Percentiles rank a stretch among this genome's conserved stretches.
phyloP scores from a whole-genome alignment of 2,888 invertebrate species.

The Zhengitettix transpicula region DNA sequence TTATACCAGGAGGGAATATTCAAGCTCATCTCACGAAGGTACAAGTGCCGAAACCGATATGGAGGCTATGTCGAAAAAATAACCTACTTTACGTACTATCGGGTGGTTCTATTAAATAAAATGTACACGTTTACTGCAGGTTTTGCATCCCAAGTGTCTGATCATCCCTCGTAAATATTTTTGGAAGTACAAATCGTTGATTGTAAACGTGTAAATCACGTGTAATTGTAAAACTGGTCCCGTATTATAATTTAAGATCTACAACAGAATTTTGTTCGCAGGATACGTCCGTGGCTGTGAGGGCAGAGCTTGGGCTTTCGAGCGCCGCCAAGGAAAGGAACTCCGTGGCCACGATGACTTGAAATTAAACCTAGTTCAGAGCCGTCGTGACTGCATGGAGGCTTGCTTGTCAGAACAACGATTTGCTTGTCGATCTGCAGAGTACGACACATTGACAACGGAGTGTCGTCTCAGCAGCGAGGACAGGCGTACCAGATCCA shows the following conservation, averaged over 20 bases:
- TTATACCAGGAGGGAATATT: too few relatives aligned
- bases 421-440: slow-evolving; percentile 29
- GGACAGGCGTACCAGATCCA: slow-evolving; percentile 28
- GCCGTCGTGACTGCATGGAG: slow-evolving; percentile 32
- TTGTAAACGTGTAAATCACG: too few relatives aligned
- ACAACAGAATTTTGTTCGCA: background rate
- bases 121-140: too few relatives aligned
- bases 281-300: slow-evolving; percentile 19
- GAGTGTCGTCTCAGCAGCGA: slow-evolving; percentile 30
- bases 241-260: background rate
- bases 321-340: slow-evolving; percentile 30
- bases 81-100: too few relatives aligned
- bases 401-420: slow-evolving; percentile 25
- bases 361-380: slow-evolving; percentile 25
- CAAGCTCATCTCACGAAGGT: too few relatives aligned
- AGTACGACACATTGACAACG: slow-evolving; percentile 29
- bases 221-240: too few relatives aligned
- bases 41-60: too few relatives aligned
- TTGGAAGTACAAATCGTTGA: too few relatives aligned
- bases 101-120: too few relatives aligned
- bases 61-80: too few relatives aligned
- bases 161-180: too few relatives aligned
- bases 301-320: slow-evolving; percentile 30
- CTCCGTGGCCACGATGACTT: slow-evolving; percentile 28
- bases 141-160: too few relatives aligned